Evolutionary conservation across 2,113 vertebrate species (phyloP).

Genomic region (Rhinolophus ferrumequinum): DNA sequence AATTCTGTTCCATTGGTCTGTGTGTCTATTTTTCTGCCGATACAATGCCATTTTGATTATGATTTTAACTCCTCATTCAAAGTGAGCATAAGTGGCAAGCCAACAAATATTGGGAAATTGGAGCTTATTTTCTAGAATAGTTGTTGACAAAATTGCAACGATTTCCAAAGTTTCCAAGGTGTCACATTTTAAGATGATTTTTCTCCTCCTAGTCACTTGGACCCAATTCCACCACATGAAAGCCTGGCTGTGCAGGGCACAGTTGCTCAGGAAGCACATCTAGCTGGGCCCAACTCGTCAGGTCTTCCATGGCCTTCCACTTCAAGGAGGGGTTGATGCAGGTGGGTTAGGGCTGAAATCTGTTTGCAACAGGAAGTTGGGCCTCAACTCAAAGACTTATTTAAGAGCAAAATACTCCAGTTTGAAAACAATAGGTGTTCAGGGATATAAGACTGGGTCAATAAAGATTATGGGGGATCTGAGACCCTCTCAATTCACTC

Average conservation of each 20-base stretch:
- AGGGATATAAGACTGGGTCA: not conserved
- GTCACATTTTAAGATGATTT: not conserved
- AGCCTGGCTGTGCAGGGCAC: not conserved
- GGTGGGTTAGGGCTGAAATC: not conserved
- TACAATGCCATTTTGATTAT: too few species aligned
- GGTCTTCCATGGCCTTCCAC: not conserved
- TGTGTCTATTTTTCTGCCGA: too few species aligned
- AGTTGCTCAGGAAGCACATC: not conserved
- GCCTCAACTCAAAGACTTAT: not conserved
- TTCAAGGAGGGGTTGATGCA: not conserved
- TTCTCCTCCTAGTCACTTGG: not conserved
- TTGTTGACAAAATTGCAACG: not conserved
- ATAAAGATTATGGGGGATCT: not conserved
- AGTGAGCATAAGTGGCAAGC: not conserved
- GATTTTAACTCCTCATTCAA: not conserved
- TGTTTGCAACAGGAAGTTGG: not conserved
- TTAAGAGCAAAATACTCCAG: not conserved
- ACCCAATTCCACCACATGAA: not conserved
- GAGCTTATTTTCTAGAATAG: not conserved
- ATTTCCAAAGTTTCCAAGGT: not conserved
- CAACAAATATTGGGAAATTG: not conserved
- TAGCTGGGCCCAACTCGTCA: fast-evolving
- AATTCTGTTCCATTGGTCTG: too few species aligned
- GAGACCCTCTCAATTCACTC: not conserved
- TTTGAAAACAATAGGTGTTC: not conserved